Conservation (phyloP, 2,113 vertebrate species). For the rat (Rattus norvegicus) region DNA sequence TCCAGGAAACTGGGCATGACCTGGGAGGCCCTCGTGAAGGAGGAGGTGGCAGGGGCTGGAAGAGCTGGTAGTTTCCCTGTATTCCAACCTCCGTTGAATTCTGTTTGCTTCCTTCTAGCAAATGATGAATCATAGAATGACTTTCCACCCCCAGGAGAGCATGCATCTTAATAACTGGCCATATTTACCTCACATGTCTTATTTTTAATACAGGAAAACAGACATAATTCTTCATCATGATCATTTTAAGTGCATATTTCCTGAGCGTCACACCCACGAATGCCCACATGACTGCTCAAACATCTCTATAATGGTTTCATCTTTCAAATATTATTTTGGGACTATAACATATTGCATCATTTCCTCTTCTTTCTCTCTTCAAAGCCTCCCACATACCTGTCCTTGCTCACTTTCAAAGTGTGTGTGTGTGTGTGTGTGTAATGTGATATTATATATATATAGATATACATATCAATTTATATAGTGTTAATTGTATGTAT, state of each 20-base stretch:
- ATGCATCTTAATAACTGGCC: too few species aligned
- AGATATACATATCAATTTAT: neutral
- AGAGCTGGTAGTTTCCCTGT: neutral
- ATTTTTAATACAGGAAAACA: neutral
- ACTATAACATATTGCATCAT: neutral
- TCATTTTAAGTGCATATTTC: rapidly evolving
- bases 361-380: neutral
- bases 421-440: neutral
- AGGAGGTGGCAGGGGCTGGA: rapidly evolving
- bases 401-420: neutral
- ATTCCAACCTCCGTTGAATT: neutral
- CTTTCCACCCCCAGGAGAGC: neutral
- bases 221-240: rapidly evolving
- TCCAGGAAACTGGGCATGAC: neutral
- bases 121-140: neutral
- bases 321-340: neutral
- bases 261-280: rapidly evolving
- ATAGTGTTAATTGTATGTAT: neutral
- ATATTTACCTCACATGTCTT: neutral
- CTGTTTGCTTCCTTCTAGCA: neutral
- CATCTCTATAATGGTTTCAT: neutral
- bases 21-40: rapidly evolving
- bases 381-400: neutral
- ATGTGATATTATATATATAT: neutral
- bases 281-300: rapidly evolving